Percentiles rank a stretch among this genome's conserved stretches.
phyloP scores from a whole-genome alignment of 2,113 vertebrate genomes.

The Numenius arquata region DNA sequence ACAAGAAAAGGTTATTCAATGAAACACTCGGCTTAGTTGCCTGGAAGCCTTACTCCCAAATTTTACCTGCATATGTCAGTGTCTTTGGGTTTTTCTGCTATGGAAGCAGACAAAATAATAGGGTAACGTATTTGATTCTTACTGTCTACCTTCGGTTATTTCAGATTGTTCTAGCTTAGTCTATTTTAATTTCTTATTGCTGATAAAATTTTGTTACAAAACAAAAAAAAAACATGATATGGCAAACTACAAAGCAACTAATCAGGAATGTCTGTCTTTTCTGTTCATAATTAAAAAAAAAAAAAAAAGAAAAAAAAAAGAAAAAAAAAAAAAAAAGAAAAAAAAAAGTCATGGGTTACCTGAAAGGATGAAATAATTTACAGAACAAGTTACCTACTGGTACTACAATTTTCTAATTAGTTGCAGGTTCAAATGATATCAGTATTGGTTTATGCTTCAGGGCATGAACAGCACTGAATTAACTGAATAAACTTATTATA shows the following conservation, averaged over 20 bases:
- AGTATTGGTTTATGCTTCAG: constrained; percentile 63
- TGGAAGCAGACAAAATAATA: background rate
- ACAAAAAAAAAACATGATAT: background rate
- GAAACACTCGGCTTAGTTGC: background rate
- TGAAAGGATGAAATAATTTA: constrained; percentile 62
- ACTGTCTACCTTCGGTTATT: background rate
- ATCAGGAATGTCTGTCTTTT: background rate
- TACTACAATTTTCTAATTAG: constrained; percentile 66
- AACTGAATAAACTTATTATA: constrained; percentile 78
- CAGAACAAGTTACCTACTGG: constrained; percentile 36
- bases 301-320: background rate
- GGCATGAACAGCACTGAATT: constrained; percentile 68
- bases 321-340: background rate
- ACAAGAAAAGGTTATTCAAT: background rate
- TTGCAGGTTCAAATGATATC: constrained; percentile 54
- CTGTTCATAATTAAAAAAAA: background rate
- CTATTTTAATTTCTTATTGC: background rate
- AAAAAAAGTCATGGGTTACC: background rate
- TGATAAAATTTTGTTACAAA: background rate
- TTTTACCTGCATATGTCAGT: background rate
- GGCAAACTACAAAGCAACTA: background rate
- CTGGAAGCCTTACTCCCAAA: background rate
- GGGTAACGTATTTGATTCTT: background rate
- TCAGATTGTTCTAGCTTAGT: background rate
- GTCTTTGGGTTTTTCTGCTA: background rate